phyloP scores from a whole-genome alignment of 1,140 invertebrate species.

The Tetramorium simillimum region DNA sequence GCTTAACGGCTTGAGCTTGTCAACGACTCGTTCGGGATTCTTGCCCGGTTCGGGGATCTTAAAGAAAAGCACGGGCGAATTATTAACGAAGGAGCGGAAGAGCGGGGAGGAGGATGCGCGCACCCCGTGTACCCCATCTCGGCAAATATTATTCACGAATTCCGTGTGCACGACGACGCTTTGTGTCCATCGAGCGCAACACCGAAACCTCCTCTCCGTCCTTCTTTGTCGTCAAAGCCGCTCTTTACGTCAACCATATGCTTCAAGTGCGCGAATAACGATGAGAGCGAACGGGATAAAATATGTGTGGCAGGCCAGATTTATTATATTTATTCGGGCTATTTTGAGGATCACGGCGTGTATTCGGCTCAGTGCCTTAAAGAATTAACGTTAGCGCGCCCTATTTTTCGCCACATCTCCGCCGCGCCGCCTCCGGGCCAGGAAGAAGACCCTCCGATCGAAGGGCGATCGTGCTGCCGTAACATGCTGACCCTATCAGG shows the following conservation, averaged over 20 bases:
- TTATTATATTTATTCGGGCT: slow-evolving; percentile 56
- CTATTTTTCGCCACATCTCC: slow-evolving; percentile 39
- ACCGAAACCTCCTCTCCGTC: slow-evolving; percentile 13
- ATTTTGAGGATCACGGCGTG: slow-evolving; percentile 32
- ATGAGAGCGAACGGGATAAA: slow-evolving; percentile 15
- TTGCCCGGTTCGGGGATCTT: slow-evolving; percentile 17
- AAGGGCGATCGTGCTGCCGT: slow-evolving; percentile 13
- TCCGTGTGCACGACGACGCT: slow-evolving; percentile 28
- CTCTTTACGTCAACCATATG: slow-evolving; percentile 44
- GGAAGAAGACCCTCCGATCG: slow-evolving; percentile 56
- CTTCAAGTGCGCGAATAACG: slow-evolving; percentile 42
- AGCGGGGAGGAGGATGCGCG: not conserved
- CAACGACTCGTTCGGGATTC: slow-evolving; percentile 55
- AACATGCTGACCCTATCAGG: slow-evolving; percentile 38
- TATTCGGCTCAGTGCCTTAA: slow-evolving; percentile 47
- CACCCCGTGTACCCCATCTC: not conserved
- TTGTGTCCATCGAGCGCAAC: slow-evolving; percentile 40
- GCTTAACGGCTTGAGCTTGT: slow-evolving; percentile 42
- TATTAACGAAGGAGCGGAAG: not conserved
- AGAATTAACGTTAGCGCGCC: slow-evolving; percentile 49
- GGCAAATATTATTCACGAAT: slow-evolving; percentile 50
- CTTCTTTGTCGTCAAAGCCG: slow-evolving; percentile 42
- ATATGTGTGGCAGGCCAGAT: slow-evolving; percentile 32
- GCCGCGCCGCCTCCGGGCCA: not conserved
- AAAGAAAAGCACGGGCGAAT: slow-evolving; percentile 44